phyloP scores from a whole-genome alignment of 2,113 vertebrate genomes.

The Muntiacus muntjak region DNA sequence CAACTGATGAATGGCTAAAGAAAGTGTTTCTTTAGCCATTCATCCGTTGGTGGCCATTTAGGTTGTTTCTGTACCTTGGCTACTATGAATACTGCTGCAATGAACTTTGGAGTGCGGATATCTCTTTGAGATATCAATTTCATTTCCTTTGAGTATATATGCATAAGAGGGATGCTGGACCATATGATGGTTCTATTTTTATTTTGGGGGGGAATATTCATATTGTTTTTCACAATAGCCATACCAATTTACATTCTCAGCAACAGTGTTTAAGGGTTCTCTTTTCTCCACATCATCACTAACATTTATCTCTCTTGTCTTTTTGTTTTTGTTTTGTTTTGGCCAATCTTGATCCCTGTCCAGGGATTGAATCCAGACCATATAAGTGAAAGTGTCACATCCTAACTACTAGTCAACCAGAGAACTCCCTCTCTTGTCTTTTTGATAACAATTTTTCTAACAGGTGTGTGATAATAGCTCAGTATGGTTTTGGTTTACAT shows the following conservation, averaged over 20 bases:
- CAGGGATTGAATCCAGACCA: not conserved
- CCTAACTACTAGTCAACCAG: not conserved
- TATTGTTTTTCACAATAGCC: not conserved
- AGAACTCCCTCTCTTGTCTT: not conserved
- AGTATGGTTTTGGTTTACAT: not conserved
- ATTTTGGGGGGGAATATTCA: not conserved
- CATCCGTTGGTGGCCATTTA: not conserved
- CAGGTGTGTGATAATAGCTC: not conserved
- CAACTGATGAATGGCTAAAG: not conserved
- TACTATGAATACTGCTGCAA: not conserved
- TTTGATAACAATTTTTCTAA: not conserved
- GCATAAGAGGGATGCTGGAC: not conserved
- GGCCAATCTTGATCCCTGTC: not conserved
- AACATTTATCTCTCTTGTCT: not conserved
- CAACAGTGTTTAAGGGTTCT: not conserved
- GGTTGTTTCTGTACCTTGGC: not conserved
- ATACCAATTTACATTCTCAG: not conserved
- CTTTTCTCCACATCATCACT: not conserved
- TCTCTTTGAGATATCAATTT: not conserved
- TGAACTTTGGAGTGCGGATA: not conserved
- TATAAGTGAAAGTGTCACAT: not conserved
- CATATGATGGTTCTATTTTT: not conserved
- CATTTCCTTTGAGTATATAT: not conserved
- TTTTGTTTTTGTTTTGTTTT: not conserved
- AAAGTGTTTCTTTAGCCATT: not conserved